Percentiles rank a stretch among this genome's conserved stretches.
Conservation (phyloP, 2,113 vertebrate genomes). For the Cephalopterus ornatus region DNA sequence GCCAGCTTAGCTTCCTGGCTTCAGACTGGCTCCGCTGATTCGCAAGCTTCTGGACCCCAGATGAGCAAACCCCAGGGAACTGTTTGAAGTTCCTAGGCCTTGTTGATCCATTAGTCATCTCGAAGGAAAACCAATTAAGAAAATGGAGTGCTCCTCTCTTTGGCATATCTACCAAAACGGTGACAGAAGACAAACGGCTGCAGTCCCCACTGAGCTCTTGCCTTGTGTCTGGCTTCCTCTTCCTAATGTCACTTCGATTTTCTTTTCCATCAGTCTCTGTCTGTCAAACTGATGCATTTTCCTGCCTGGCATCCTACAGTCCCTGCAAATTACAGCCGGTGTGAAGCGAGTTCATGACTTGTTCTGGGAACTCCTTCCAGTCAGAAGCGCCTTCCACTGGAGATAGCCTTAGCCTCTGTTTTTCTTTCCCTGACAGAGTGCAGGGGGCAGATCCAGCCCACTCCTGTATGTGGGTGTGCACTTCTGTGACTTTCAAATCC, state of each 20-base stretch:
- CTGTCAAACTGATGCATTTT: conserved; percentile 57
- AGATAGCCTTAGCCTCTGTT: background rate
- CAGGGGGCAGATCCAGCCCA: background rate
- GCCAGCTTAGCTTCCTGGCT: background rate
- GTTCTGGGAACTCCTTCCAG: background rate
- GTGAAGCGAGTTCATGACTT: background rate
- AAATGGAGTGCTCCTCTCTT: conserved; percentile 11
- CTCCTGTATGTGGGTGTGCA: rapidly evolving
- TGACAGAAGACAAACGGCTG: background rate
- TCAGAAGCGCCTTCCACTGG: background rate
- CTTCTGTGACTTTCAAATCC: background rate
- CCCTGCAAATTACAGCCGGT: background rate
- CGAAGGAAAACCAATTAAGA: conserved; percentile 25
- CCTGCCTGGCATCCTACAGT: background rate
- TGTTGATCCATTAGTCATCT: conserved; percentile 39
- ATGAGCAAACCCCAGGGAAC: background rate
- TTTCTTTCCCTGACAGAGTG: background rate
- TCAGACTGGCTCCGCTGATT: background rate
- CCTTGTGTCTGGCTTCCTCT: background rate
- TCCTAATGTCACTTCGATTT: conserved; percentile 23
- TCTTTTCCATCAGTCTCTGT: conserved; percentile 8
- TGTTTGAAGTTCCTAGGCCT: background rate
- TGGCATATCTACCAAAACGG: conserved; percentile 4
- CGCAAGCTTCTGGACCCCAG: background rate
- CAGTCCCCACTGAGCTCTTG: background rate